Base-by-base conservation (phyloP, 35 echinoderm and acorn worm species). In the Chiridota heheva region DNA sequence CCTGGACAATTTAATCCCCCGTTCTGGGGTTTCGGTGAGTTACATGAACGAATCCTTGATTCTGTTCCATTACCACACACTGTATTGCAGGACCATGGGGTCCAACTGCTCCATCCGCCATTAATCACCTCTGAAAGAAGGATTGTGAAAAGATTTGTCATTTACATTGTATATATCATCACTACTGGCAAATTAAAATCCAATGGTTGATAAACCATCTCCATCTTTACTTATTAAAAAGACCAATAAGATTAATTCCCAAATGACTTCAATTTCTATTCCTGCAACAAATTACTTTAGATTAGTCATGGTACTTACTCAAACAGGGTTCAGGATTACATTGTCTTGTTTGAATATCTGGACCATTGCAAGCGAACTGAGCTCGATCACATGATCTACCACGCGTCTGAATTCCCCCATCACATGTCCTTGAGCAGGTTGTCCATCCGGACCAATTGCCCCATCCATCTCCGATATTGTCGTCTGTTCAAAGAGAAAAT, bases 371-470 rank as follows among this genome's bases (percentile, higher is more conserved):
- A 18, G 76, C 46, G 42, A 88, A 88, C 36, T 70, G 75, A 6
- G 73, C 88, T 15, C 85, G 61, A 41, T 98, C 95, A 85, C 95
- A 98, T 35, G 95, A 92, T 58, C 95, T 38, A 2, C 95, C 95
- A 42, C 95, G 76, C 40, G 87, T 72, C 53, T 92, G 84, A 10
- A 59, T 70, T 62, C 95, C 95, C 30, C 78, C 66, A 17, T 85
- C 95, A 61, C 95, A 91, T 1, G 95, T 81, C 16, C 77, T 58
- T 39, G 89, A 88, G 30, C 89, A 92, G 8, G 80, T 77, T 7
- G 95, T 98, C 95, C 95, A 98, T 13, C 85, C 89, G 0, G 95
- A 87, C 95, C 95, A 98, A 6, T 83, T 84, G 76, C 95, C 88
- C 95, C 95, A 98, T 7, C 89, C 95, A 36, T 86, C 43, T 17